Evolutionary conservation across 2,113 vertebrate species (phyloP).

Genomic region (Colinus virginianus): DNA sequence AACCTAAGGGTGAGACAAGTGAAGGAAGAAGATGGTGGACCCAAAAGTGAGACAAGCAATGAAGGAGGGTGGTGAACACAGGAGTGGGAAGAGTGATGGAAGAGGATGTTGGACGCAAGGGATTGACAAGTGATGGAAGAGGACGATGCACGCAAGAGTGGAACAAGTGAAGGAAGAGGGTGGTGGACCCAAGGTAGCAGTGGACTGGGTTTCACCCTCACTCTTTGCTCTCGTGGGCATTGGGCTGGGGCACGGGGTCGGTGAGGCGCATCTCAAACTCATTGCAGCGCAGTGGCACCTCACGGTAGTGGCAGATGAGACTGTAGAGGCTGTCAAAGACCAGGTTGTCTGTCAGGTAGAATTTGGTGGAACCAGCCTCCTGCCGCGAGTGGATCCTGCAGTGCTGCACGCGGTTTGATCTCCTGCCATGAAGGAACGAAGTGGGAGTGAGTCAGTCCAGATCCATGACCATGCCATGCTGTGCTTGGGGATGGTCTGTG

Average conservation of each 20-base stretch:
- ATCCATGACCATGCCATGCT: neutral
- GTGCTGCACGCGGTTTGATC: constrained; percentile 87
- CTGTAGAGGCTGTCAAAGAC: constrained; percentile 89
- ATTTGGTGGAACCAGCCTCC: constrained; percentile 85
- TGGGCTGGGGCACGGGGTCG: constrained; percentile 86
- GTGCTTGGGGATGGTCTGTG: rapidly evolving
- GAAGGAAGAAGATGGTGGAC: neutral
- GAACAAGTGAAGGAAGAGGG: neutral
- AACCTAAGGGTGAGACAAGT: neutral
- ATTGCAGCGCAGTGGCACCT: constrained; percentile 88
- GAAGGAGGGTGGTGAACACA: neutral
- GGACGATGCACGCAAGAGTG: neutral
- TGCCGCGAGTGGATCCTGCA: constrained; percentile 89
- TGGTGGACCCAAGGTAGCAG: neutral
- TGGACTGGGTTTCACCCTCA: constrained; percentile 41
- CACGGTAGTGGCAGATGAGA: constrained; percentile 89
- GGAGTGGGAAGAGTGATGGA: neutral
- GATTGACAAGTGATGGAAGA: neutral
- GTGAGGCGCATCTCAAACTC: constrained; percentile 90
- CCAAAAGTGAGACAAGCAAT: neutral
- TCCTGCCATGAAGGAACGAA: constrained; percentile 60
- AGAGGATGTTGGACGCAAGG: neutral
- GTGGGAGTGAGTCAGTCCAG: rapidly evolving
- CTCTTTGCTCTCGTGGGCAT: constrained; percentile 90
- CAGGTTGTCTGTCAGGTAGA: constrained; percentile 90